Conservation (phyloP, 2,888 invertebrate species). For the Polydrusus tereticollis region DNA sequence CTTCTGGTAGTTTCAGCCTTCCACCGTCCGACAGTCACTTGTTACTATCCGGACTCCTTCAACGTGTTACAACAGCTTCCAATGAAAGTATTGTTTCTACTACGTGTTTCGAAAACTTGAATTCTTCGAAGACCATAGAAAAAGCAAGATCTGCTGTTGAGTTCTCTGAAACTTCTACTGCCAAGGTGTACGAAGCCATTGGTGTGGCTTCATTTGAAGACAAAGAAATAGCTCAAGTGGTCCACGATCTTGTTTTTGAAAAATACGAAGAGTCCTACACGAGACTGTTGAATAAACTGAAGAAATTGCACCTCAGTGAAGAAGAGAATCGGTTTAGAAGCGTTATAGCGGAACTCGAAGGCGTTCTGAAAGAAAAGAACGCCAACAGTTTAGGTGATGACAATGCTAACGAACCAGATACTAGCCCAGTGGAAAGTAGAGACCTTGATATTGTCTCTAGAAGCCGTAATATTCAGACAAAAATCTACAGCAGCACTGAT, state of each 20-base stretch:
- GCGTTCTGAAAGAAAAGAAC: neutral
- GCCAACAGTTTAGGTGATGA: neutral
- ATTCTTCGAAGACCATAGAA: neutral
- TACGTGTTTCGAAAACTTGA: neutral
- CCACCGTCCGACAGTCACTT: neutral
- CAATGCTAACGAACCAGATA: neutral
- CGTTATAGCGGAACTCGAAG: neutral
- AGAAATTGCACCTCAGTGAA: neutral
- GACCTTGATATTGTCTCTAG: neutral
- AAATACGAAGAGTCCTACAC: neutral
- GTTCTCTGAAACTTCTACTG: too few species aligned
- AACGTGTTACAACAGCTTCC: neutral
- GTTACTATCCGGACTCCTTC: neutral
- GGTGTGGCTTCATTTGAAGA: neutral
- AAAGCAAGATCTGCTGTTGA: too few species aligned
- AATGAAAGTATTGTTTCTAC: neutral
- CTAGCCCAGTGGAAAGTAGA: neutral
- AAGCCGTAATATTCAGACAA: neutral
- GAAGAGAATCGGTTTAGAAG: neutral
- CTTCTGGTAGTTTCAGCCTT: neutral
- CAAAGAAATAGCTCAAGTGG: neutral
- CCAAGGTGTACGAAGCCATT: neutral
- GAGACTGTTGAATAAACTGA: neutral
- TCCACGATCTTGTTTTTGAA: conserved; percentile 16
- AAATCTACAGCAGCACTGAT: neutral